Evolutionary conservation across 2,888 invertebrate genomes (phyloP).

Genomic region (Acronicta aceris): DNA sequence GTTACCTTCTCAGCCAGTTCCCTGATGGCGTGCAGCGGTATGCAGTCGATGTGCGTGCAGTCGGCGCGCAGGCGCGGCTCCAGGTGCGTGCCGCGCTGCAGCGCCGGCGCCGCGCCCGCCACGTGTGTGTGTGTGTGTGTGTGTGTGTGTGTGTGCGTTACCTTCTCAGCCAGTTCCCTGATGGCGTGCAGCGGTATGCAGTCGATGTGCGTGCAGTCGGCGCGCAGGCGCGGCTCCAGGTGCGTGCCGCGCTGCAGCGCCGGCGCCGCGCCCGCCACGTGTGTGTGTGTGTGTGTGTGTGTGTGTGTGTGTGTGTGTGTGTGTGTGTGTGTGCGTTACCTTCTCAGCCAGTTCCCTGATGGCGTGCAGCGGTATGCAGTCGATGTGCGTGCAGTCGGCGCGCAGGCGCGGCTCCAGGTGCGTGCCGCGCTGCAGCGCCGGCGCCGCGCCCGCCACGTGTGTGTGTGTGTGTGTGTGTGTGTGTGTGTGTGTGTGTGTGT

Average conservation of each 20-base stretch:
- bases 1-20: conserved; percentile 96
- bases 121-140: too few relatives aligned
- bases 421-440: conserved; percentile 93
- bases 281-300: too few relatives aligned
- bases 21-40: conserved; percentile 94
- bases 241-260: conserved; percentile 93
- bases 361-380: conserved; percentile 95
- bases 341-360: conserved; percentile 96
- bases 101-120: conserved; percentile 93
- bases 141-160: too few relatives aligned
- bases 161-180: conserved; percentile 95
- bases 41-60: conserved; percentile 95
- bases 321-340: too few relatives aligned
- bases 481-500: too few relatives aligned
- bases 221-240: conserved; percentile 95
- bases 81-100: conserved; percentile 93
- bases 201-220: conserved; percentile 95
- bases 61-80: conserved; percentile 95
- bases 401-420: conserved; percentile 96
- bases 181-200: conserved; percentile 96
- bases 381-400: conserved; percentile 94
- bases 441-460: conserved; percentile 92
- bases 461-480: too few relatives aligned
- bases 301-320: too few relatives aligned
- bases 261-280: conserved; percentile 92